Evolutionary conservation across 2,888 invertebrate genomes (phyloP).

Genomic region (Aphidoletes aphidimyza): DNA sequence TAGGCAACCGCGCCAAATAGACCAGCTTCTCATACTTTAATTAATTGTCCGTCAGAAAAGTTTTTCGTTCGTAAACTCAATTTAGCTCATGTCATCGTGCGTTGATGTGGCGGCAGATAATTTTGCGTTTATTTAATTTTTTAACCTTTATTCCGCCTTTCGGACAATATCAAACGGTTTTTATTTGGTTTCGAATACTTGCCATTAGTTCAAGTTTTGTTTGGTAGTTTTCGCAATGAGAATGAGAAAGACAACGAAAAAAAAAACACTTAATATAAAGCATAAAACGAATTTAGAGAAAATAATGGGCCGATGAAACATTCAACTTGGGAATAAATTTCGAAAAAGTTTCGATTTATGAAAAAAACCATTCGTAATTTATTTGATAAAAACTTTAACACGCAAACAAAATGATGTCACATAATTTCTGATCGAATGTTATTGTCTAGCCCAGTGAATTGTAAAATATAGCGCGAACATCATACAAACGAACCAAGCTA

Average conservation of each 20-base stretch:
- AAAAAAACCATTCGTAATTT: slow-evolving; percentile 17
- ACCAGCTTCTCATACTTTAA: neutral
- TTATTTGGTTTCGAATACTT: neutral
- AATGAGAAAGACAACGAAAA: neutral
- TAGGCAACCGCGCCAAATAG: too few species aligned
- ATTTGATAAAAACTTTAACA: slow-evolving; percentile 2
- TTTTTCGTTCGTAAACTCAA: neutral
- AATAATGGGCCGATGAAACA: too few species aligned
- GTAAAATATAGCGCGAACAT: neutral
- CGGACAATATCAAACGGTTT: neutral
- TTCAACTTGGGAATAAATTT: too few species aligned
- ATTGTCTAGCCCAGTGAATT: neutral
- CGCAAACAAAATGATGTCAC: neutral
- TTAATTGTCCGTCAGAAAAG: neutral
- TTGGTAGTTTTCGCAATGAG: neutral
- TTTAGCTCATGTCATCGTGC: neutral
- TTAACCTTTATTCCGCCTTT: neutral
- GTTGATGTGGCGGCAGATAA: neutral
- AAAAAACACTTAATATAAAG: neutral
- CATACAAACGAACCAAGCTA: neutral
- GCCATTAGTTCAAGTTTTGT: neutral
- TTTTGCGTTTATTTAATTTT: too few species aligned
- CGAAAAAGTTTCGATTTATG: too few species aligned
- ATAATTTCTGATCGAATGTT: neutral
- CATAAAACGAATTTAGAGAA: too few species aligned